These are phyloP conservation scores for Chydorus sphaericus DNA, from an alignment of 2,888 invertebrate genomes.

Conservation along the genomic window DNA sequence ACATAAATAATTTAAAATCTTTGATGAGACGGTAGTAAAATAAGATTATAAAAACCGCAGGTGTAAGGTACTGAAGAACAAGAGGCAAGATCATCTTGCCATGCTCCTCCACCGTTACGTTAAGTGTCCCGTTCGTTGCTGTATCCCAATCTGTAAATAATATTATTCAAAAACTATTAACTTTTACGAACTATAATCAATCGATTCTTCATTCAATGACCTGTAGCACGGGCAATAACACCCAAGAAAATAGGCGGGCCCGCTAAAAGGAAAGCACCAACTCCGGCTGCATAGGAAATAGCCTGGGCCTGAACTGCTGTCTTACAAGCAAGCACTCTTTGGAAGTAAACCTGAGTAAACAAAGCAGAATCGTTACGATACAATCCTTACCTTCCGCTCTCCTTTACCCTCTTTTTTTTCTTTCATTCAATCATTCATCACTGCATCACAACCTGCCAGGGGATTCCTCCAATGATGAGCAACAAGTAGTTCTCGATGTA, in stretches of 20 bases:
- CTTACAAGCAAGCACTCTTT: slow-evolving; percentile 90
- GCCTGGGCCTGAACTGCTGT: slow-evolving; percentile 84
- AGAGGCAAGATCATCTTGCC: slow-evolving; percentile 92
- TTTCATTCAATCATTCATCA: too few relatives aligned
- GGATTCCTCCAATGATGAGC: slow-evolving; percentile 48
- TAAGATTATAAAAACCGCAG: slow-evolving; percentile 43
- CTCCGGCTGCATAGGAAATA: slow-evolving; percentile 87
- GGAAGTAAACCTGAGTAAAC: slow-evolving; percentile 73
- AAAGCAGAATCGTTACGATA: background rate
- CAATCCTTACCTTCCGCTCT: too few relatives aligned
- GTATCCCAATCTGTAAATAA: slow-evolving; percentile 75
- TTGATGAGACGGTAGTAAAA: background rate
- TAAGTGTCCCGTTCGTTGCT: slow-evolving; percentile 58
- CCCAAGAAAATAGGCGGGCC: slow-evolving; percentile 94
- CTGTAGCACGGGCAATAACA: slow-evolving; percentile 87
- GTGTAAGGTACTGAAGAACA: slow-evolving; percentile 92
- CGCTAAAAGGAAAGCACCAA: slow-evolving; percentile 92
- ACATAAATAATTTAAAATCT: background rate
- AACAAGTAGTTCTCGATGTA: slow-evolving; percentile 44
- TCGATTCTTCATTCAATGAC: too few relatives aligned
- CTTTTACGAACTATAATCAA: too few relatives aligned
- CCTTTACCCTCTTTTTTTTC: too few relatives aligned
- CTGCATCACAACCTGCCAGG: slow-evolving; percentile 51
- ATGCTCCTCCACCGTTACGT: slow-evolving; percentile 32
- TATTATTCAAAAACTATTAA: background rate